phyloP scores from a whole-genome alignment of 2,113 vertebrate genomes.

The Bubo blakistoni region DNA sequence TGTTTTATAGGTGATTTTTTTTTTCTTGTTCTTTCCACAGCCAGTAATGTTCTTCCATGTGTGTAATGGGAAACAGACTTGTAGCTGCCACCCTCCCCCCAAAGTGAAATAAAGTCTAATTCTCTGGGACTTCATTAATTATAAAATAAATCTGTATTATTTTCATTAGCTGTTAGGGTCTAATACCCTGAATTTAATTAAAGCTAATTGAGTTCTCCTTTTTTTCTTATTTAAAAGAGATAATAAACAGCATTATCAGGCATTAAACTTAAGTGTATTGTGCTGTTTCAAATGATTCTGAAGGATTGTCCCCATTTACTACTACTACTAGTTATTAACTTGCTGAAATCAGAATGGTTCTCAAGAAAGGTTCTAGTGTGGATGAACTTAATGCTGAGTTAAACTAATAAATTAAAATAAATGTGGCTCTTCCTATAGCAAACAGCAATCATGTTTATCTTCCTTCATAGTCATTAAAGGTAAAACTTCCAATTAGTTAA shows the following conservation, averaged over 20 bases:
- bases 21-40: not conserved
- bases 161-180: slow-evolving; percentile 31
- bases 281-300: slow-evolving; percentile 18
- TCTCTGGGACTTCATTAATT: slow-evolving; percentile 46
- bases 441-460: not conserved
- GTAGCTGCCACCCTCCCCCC: not conserved
- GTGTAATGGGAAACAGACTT: not conserved
- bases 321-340: not conserved
- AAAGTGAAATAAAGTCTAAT: slow-evolving; percentile 18
- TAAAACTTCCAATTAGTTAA: not conserved
- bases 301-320: not conserved
- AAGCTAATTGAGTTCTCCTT: slow-evolving; percentile 38
- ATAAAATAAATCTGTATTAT: slow-evolving; percentile 29
- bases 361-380: not conserved
- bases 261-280: slow-evolving; percentile 24
- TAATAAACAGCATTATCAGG: slow-evolving; percentile 17
- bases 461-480: not conserved
- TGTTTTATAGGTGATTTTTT: not conserved
- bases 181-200: slow-evolving; percentile 43
- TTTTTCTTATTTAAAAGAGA: slow-evolving; percentile 44
- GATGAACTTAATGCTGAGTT: not conserved
- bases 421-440: not conserved
- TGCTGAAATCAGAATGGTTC: not conserved
- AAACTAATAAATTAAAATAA: not conserved
- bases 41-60: not conserved